Percentiles rank a stretch among this genome's conserved stretches.
Conservation (phyloP, 2,797 vertebrate genomes). For the Brachyalestes nurse region DNA sequence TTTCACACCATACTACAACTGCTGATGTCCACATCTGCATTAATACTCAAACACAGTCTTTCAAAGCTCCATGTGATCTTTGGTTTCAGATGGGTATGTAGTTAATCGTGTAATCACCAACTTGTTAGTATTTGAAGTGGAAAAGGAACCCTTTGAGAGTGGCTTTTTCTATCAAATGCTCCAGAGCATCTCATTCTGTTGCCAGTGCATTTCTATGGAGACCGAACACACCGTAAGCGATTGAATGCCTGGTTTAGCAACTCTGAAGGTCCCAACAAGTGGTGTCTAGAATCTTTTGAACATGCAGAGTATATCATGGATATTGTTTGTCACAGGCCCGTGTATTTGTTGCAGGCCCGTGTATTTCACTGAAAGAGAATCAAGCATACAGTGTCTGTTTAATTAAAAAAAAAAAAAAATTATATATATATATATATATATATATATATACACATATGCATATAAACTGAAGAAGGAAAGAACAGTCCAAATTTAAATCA, state of each 20-base stretch:
- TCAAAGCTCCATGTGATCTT: background rate
- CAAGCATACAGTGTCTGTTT: background rate
- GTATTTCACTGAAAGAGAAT: background rate
- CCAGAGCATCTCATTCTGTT: background rate
- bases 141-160: too few species aligned
- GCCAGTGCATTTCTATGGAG: background rate
- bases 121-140: background rate
- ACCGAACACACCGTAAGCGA: background rate
- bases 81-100: background rate
- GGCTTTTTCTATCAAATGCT: background rate
- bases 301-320: background rate
- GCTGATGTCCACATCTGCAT: constrained; percentile 3
- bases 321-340: background rate
- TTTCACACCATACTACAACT: constrained; percentile 2
- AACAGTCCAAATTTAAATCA: background rate
- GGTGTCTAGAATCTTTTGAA: background rate
- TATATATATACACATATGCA: too few species aligned
- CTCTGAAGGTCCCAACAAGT: background rate
- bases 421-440: too few species aligned
- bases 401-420: too few species aligned
- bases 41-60: background rate
- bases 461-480: background rate
- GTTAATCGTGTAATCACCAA: background rate
- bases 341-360: too few species aligned
- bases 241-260: too few species aligned